A percentile compares a stretch with the other conserved stretches of the same genome.
phyloP scores from a whole-genome alignment of 2,888 invertebrate genomes.

The Tetanocera ferruginea region DNA sequence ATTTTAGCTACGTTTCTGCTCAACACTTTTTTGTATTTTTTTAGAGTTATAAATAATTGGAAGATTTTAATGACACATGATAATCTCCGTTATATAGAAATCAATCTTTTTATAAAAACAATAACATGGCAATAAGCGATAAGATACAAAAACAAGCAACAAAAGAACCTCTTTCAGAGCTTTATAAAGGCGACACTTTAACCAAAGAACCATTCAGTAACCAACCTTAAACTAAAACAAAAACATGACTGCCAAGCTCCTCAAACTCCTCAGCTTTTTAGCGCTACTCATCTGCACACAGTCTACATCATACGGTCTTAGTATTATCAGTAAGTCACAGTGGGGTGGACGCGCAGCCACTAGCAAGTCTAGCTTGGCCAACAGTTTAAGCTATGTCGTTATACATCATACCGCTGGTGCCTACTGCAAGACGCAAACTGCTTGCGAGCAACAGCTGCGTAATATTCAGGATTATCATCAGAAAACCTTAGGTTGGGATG shows the following conservation, averaged over 20 bases:
- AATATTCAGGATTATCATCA: conserved; percentile 56
- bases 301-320: conserved; percentile 39
- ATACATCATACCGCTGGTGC: conserved; percentile 78
- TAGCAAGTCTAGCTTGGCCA: conserved; percentile 43
- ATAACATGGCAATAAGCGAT: not conserved
- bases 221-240: not conserved
- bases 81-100: not conserved
- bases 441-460: conserved; percentile 52
- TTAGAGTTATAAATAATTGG: too few species aligned
- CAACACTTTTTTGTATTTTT: too few species aligned
- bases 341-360: conserved; percentile 58
- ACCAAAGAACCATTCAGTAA: not conserved
- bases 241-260: conserved; percentile 34
- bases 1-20: too few species aligned
- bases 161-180: too few species aligned
- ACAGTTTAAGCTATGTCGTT: conserved; percentile 63
- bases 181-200: not conserved
- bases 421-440: conserved; percentile 47
- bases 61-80: too few species aligned
- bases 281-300: conserved; percentile 15
- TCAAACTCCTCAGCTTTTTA: conserved; percentile 34
- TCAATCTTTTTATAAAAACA: not conserved
- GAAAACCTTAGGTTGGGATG: conserved; percentile 52
- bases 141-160: not conserved
- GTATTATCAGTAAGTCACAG: conserved; percentile 50